Base-by-base conservation (phyloP, 2,888 invertebrate species). In the Eutolmus rufibarbis region DNA sequence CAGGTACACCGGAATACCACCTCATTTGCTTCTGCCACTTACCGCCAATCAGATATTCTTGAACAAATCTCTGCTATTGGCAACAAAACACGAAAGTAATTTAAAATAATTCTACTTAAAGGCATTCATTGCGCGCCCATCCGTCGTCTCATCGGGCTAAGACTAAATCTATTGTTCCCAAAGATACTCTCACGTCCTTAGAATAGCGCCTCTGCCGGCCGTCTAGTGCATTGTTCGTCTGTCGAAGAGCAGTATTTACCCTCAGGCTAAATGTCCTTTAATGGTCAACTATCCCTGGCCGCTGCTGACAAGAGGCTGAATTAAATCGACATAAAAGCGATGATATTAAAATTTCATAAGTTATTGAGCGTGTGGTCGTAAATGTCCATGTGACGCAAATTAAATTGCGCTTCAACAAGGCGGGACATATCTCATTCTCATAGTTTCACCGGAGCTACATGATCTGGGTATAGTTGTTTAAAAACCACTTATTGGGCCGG, bases 61-160 rank as follows among this genome's bases (percentile, higher is more conserved):
- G 81, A 56, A 51, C 56, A 81, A 81, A 81, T 81, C 81, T 81
- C 81, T 46, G 51, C 81, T 16, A 81, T 81, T 81, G 81, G 51
- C 56, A 81, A 23, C 46, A 34, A 28, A 56, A 81, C 81, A 81
- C 81, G 81, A 81, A 81, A 81, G 81, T 81, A 81, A 81, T 81
- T 81, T 81, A 81, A 81, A 81, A 81, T 81, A 81, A 81, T 81
- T 81, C 81, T 81, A 46, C 81, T 81, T 81, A 81, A 81, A 81
- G 46, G 34, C 56, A 28, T 81, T 81, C 34, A 37, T 81, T 81
- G 56, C 51, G 78, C 76, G 40, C 34, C 12, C 76, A 37, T 34
- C 14, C 16, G 78, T 40, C 43, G 5, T 46, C 43, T 43, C 43
- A 78, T 40, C 23, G 23, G 23, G 78, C 23, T n/a, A 43, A 78